phyloP scores from a whole-genome alignment of 2,797 vertebrate genomes.

The Decapterus maruadsi region DNA sequence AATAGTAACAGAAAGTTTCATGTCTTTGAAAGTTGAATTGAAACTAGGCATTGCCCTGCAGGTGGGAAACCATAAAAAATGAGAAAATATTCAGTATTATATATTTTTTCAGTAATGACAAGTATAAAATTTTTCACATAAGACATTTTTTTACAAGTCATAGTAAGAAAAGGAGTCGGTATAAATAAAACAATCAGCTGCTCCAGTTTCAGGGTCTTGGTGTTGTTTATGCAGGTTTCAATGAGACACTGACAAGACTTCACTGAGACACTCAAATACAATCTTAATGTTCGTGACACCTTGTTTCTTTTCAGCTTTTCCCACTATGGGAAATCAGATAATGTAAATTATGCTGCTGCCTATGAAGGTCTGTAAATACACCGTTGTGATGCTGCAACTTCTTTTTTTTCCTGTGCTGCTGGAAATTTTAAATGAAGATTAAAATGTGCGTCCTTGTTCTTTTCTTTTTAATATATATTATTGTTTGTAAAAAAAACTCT shows the following conservation, averaged over 20 bases:
- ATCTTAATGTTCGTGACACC: background rate
- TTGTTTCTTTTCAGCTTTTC: background rate
- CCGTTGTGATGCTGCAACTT: background rate
- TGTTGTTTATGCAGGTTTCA: background rate
- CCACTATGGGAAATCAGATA: background rate
- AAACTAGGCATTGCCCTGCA: background rate
- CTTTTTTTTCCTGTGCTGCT: slow-evolving; percentile 28
- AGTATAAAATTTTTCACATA: background rate
- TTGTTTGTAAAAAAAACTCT: too few species aligned
- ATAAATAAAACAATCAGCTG: background rate
- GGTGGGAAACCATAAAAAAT: background rate
- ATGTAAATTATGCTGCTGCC: slow-evolving; percentile 20
- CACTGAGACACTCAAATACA: background rate
- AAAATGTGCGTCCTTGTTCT: slow-evolving; percentile 5
- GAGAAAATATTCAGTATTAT: background rate
- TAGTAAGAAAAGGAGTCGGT: background rate
- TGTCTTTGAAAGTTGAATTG: background rate
- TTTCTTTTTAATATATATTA: background rate
- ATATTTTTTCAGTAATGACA: background rate
- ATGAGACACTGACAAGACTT: background rate
- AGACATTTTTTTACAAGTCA: background rate
- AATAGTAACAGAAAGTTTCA: background rate
- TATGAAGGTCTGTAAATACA: slow-evolving; percentile 36
- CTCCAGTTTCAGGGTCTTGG: background rate
- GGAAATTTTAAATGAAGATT: slow-evolving; percentile 14